phyloP scores from a whole-genome alignment of 2,113 vertebrate genomes.

The Antidorcas marsupialis region DNA sequence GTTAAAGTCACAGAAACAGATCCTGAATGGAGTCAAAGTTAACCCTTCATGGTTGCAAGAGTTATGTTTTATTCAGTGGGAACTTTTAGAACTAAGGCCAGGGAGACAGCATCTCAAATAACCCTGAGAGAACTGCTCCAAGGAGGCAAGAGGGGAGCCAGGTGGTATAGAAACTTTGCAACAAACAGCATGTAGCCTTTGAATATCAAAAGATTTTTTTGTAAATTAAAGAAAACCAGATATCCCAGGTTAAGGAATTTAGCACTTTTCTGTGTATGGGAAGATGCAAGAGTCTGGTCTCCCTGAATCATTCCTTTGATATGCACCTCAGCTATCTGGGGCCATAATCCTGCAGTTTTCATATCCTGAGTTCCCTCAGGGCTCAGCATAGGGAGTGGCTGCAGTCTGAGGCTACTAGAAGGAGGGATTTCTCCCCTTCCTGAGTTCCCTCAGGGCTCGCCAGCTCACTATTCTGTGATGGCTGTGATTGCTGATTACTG shows the following conservation, averaged over 20 bases:
- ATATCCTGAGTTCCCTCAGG: background rate
- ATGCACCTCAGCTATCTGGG: background rate
- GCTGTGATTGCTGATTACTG: background rate
- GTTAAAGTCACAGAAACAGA: background rate
- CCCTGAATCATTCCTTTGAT: background rate
- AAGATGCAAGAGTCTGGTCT: background rate
- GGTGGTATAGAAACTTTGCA: background rate
- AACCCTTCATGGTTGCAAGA: background rate
- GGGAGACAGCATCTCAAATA: background rate
- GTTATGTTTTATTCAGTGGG: background rate
- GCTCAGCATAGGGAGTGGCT: background rate
- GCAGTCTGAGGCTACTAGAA: background rate
- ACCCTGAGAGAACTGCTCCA: background rate
- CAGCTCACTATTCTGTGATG: background rate
- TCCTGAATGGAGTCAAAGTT: background rate
- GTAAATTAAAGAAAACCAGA: background rate
- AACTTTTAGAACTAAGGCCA: background rate
- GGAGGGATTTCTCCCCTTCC: background rate
- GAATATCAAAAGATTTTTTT: background rate
- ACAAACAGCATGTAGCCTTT: background rate
- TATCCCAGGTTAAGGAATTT: background rate
- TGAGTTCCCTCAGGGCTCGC: background rate
- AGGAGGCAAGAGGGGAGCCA: background rate
- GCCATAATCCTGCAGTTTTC: background rate
- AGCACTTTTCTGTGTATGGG: background rate